These are phyloP conservation scores for Popillia japonica DNA, from an alignment of 1,140 invertebrate genomes.

Conservation along the genomic window DNA sequence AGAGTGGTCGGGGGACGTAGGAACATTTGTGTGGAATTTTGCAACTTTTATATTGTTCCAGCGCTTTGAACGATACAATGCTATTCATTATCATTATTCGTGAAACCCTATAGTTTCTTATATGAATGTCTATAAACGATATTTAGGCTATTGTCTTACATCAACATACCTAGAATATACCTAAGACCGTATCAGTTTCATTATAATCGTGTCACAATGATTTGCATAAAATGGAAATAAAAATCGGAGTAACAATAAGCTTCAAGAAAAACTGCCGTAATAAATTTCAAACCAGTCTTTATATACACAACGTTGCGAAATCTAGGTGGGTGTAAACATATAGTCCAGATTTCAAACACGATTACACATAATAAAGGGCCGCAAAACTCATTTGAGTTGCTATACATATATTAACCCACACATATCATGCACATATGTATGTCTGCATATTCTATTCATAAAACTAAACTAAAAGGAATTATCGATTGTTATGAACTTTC, in stretches of 20 bases:
- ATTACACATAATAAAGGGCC: background rate
- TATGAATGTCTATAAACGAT: background rate
- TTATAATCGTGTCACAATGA: background rate
- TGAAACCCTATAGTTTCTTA: too few species aligned
- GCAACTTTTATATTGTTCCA: too few species aligned
- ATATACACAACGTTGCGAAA: background rate
- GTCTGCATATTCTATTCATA: background rate
- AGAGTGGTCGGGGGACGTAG: too few species aligned
- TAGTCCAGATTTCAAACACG: background rate
- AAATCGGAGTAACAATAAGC: background rate
- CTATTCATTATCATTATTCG: too few species aligned
- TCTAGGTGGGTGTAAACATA: conserved; percentile 14
- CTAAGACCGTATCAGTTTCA: background rate
- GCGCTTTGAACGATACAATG: too few species aligned
- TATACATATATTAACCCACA: conserved; percentile 9
- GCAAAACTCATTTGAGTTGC: background rate
- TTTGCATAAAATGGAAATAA: conserved; percentile 27
- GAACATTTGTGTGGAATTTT: too few species aligned
- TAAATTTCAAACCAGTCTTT: background rate
- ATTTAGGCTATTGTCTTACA: background rate
- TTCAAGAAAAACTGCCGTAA: background rate
- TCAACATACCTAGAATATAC: background rate
- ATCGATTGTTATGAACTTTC: background rate
- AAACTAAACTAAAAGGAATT: too few species aligned
- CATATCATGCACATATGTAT: background rate